These are phyloP conservation scores for Lapara coniferarum DNA, from an alignment of 2,888 invertebrate species.

Conservation along the genomic window DNA sequence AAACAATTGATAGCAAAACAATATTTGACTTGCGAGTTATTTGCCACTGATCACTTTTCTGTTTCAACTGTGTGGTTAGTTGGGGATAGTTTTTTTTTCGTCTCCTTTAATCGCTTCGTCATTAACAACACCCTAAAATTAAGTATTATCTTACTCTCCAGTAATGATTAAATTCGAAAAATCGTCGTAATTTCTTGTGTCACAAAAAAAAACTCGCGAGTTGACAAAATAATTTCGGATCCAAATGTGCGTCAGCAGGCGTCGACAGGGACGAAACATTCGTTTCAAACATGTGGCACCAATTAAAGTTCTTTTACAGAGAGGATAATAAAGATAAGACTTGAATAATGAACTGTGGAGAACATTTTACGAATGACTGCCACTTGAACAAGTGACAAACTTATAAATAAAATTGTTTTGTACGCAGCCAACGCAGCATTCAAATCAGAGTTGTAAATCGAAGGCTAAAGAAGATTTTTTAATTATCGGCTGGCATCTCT, in stretches of 20 bases:
- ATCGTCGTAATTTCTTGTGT: slow-evolving; percentile 1
- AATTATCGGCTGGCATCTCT: not conserved
- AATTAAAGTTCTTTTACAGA: slow-evolving; percentile 78
- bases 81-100: no score
- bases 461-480: not conserved
- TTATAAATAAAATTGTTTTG: slow-evolving; percentile 46
- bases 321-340: slow-evolving; percentile 77
- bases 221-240: slow-evolving; percentile 52
- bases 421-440: slow-evolving; percentile 1
- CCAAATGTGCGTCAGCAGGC: slow-evolving; percentile 61
- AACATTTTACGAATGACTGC: slow-evolving; percentile 76
- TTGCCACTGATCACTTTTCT: no score
- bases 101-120: no score
- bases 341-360: slow-evolving; percentile 77
- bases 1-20: not conserved
- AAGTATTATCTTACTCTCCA: no score
- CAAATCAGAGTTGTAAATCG: slow-evolving; percentile 9
- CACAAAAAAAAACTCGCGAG: slow-evolving; percentile 39
- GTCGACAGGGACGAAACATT: slow-evolving; percentile 63
- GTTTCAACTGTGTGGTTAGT: no score
- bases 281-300: slow-evolving; percentile 75
- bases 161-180: slow-evolving; percentile 7
- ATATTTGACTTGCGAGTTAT: not conserved
- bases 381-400: slow-evolving; percentile 69
- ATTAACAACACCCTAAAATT: no score